Percentiles rank a stretch among this genome's conserved stretches.
Conservation (phyloP, 2,113 vertebrate genomes). For the Odocoileus virginianus region DNA sequence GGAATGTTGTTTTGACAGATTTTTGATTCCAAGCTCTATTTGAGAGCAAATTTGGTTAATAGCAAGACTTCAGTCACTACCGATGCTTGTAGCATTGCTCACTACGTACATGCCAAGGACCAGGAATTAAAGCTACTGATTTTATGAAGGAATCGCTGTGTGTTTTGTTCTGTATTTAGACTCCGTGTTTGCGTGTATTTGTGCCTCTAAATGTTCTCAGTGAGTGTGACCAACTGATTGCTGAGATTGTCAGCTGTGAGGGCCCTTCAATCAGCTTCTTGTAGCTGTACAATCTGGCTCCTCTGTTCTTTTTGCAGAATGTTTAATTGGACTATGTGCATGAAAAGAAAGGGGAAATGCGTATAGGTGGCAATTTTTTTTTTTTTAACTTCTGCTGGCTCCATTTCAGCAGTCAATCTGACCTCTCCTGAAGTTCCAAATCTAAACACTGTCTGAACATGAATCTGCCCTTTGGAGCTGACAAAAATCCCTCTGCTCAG, state of each 20-base stretch:
- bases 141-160: not conserved
- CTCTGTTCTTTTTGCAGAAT: conserved; percentile 26
- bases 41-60: conserved; percentile 35
- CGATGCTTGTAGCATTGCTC: not conserved
- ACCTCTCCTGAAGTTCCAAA: conserved; percentile 36
- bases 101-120: not conserved
- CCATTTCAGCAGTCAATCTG: conserved; percentile 21
- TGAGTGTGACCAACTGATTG: conserved; percentile 6
- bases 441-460: conserved; percentile 38
- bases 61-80: conserved; percentile 10
- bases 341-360: conserved; percentile 14
- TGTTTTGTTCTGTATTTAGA: conserved; percentile 46
- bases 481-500: conserved; percentile 14
- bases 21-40: conserved; percentile 38
- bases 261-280: conserved; percentile 19
- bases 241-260: conserved; percentile 32
- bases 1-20: conserved; percentile 28
- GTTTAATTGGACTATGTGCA: conserved; percentile 26
- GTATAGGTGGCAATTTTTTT: not conserved
- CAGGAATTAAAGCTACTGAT: not conserved
- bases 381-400: not conserved
- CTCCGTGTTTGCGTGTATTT: conserved; percentile 5
- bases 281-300: conserved; percentile 26
- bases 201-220: conserved; percentile 9
- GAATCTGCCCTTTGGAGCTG: conserved; percentile 29